These are phyloP conservation scores for Idaea biselata DNA, from an alignment of 2,888 invertebrate genomes.

Conservation along the genomic window DNA sequence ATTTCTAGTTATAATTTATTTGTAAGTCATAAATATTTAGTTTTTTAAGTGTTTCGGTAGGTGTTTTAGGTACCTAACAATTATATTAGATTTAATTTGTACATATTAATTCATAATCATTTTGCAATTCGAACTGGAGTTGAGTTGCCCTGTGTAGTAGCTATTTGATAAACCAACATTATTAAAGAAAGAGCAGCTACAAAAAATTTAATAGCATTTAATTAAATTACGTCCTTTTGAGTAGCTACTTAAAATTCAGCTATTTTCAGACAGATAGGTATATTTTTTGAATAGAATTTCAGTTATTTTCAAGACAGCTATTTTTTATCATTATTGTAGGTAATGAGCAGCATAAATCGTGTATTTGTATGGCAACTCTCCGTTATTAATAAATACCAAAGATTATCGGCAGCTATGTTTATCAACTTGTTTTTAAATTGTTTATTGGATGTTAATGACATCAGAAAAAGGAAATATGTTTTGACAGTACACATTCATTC, in stretches of 20 bases:
- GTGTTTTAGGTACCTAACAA: not conserved
- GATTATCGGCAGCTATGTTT: slow-evolving; percentile 20
- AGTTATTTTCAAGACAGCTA: slow-evolving; percentile 11
- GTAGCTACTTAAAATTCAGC: slow-evolving; percentile 4
- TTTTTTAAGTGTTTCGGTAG: not conserved
- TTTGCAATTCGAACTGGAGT: not conserved
- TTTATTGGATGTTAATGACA: not conserved
- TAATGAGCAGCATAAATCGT: not conserved
- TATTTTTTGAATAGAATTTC: slow-evolving; percentile 8
- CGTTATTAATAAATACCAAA: not conserved
- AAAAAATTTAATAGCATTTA: not conserved
- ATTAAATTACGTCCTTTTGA: not conserved
- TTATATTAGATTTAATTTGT: not conserved
- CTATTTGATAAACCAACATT: slow-evolving; percentile 21
- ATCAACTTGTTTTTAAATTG: not conserved
- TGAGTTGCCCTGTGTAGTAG: slow-evolving; percentile 43
- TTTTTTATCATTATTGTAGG: slow-evolving; percentile 7
- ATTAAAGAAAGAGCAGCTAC: slow-evolving; percentile 3
- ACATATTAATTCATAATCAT: not conserved
- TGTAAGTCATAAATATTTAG: not conserved
- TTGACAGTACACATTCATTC: too few relatives aligned
- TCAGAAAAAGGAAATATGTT: not conserved
- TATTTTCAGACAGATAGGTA: not conserved
- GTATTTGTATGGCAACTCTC: not conserved
- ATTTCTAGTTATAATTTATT: not conserved